A percentile compares a stretch with the other conserved stretches of the same genome.
phyloP scores from a whole-genome alignment of 2,113 vertebrate species.

The Azemiops feae region DNA sequence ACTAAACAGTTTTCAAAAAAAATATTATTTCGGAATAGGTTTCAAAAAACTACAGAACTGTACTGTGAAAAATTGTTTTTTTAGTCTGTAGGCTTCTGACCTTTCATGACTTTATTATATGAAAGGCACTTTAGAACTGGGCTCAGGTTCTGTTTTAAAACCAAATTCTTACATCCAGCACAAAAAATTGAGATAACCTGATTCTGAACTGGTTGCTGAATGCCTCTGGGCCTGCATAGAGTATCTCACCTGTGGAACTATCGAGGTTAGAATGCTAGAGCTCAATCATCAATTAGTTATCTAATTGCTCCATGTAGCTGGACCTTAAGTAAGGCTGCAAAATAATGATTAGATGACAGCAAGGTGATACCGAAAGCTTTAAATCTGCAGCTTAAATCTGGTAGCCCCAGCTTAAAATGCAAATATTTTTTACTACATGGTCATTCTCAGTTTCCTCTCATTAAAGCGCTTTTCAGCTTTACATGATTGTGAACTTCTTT shows the following conservation, averaged over 20 bases:
- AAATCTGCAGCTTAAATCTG: background rate
- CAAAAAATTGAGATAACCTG: background rate
- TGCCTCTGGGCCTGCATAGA: background rate
- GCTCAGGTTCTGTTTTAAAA: background rate
- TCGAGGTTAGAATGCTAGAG: background rate
- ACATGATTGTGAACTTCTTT: background rate
- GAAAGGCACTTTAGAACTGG: background rate
- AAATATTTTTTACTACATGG: background rate
- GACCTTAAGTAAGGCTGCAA: background rate
- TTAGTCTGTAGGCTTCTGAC: background rate
- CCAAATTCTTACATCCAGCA: background rate
- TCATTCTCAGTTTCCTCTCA: background rate
- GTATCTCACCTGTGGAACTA: conserved; percentile 1
- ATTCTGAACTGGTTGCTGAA: background rate
- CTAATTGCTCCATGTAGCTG: background rate
- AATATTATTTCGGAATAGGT: background rate
- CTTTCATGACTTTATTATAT: background rate
- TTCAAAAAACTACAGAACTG: background rate
- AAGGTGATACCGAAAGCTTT: background rate
- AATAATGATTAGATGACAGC: background rate
- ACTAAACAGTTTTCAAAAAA: background rate
- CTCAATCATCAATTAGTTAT: background rate
- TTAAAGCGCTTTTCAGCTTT: background rate
- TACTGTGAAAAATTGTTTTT: background rate
- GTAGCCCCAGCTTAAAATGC: background rate